Conservation (phyloP, 2,113 vertebrate species). For the Pygoscelis antarcticus region DNA sequence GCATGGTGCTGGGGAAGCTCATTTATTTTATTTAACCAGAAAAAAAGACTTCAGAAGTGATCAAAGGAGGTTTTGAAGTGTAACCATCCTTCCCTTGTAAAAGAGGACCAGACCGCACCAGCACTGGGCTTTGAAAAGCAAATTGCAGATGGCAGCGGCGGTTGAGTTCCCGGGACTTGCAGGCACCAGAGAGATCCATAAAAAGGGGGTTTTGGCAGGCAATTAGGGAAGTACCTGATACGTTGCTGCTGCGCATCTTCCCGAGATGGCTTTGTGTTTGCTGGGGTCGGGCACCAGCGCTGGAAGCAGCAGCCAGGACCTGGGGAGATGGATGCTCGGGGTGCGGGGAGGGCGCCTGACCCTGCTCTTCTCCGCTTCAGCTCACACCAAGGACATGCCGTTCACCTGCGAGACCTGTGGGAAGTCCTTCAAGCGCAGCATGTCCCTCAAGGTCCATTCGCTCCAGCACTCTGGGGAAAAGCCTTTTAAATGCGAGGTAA, state of each 20-base stretch:
- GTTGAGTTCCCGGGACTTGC: not conserved
- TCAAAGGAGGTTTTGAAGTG: not conserved
- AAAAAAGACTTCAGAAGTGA: not conserved
- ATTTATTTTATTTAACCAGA: not conserved
- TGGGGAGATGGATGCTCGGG: not conserved
- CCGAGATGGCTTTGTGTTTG: not conserved
- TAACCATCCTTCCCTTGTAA: not conserved
- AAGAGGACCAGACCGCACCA: not conserved
- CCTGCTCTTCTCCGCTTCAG: conserved; percentile 58
- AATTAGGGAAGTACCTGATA: not conserved
- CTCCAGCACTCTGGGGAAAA: conserved; percentile 97
- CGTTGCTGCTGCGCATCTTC: fast-evolving
- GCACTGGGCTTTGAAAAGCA: not conserved
- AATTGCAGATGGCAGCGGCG: fast-evolving
- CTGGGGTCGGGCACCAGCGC: fast-evolving
- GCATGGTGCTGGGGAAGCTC: fast-evolving
- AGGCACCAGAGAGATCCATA: not conserved
- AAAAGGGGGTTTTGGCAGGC: not conserved
- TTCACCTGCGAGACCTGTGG: conserved; percentile 97
- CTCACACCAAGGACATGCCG: conserved; percentile 99
- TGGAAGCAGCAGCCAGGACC: not conserved
- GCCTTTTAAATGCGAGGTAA: conserved; percentile 95
- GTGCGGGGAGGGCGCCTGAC: not conserved
- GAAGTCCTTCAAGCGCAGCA: conserved; percentile 97
- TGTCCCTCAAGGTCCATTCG: conserved; percentile 97